Base-by-base conservation (phyloP, 1,140 invertebrate genomes). In the Hormaphis cornu region DNA sequence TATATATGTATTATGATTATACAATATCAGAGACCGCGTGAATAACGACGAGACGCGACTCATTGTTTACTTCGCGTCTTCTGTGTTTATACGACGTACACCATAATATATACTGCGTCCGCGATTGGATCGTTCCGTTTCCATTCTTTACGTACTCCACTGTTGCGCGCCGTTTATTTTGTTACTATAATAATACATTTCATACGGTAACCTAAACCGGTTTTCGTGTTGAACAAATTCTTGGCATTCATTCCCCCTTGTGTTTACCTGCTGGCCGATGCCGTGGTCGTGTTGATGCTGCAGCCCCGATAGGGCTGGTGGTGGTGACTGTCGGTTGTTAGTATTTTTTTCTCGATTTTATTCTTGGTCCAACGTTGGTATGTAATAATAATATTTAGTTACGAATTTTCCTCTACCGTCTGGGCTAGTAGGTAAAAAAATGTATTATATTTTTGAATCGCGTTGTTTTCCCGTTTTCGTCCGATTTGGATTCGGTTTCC, bases 171-270 rank as follows among this genome's bases (percentile, higher is more conserved):
- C 22, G 42, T 42, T 14, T 44, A 30, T 40, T 44, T n/a, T n/a
- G n/a, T n/a, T n/a, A n/a, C n/a, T n/a, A n/a, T n/a, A n/a, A n/a
- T n/a, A n/a, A n/a, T n/a, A n/a, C n/a, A 26, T 61, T 46, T 9
- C 20, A 14, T 61, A 48, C 44, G 35, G 61, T 66, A 66, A 50
- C 50, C 44, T 12, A 66, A 61, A 66, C 61, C 61, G 61, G 61
- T 66, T 66, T 66, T 66, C n/a, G 28, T 33, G 44, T 66, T 44
- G 28, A 30, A 66, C 28, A 66, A 66, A 66, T 66, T 66, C 61
- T 66, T 66, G 61, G 61, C 61, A 66, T 66, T 66, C 61, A 66
- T 66, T 66, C 35, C 61, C 14, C 61, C 50, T n/a, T n/a, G n/a
- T 66, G 61, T 66, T 66, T 66, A 66, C 61, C 28, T 33, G 44